Base-by-base conservation (phyloP, 1,140 invertebrate species). In the Sycobia sp. region DNA sequence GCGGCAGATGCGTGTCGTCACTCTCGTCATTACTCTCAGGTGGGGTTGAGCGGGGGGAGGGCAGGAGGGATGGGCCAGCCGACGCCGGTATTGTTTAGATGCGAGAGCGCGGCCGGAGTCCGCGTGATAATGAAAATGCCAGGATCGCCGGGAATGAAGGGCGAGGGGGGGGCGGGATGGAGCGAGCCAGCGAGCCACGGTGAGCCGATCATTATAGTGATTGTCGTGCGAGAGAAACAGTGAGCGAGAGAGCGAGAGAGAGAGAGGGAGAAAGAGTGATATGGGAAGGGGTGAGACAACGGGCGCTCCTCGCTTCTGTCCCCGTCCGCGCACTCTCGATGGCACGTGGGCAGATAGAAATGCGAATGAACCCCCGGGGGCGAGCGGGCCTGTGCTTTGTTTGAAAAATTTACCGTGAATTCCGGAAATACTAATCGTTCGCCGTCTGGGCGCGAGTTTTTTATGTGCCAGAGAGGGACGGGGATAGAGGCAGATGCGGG, bases 71-170 rank as follows among this genome's bases (percentile, higher is more conserved):
- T 4, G 29, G 34, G n/a, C 13, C 4, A 14, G 14, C 14, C 23
- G 29, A 3, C 10, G 25, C 49, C 32, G 18, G 16, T 47, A 59
- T 59, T 59, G 56, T 59, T 59, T 59, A 59, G 56, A 49, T 18
- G 16, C 10, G 13, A 11, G 11, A n/a, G n/a, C n/a, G n/a, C n/a
- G n/a, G n/a, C n/a, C n/a, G n/a, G n/a, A n/a, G 58, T 7, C 38
- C 20, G 55, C 34, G 62, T 22, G 27, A 53, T 59, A 65, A 65
- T 65, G 62, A 65, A 65, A 65, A 65, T 65, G 36, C 62, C 62
- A 20, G 54, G 51, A 62, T 54, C 29, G 50, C 41, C 14, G 36
- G 50, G 41, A 60, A 49, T 41, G 44, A 61, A 51, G 27, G 29
- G 36, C 49, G 20, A 14, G n/a, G n/a, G n/a, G n/a, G n/a, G n/a